Base-by-base conservation (phyloP, 2,113 vertebrate genomes). In the Cyprinodon variegatus region DNA sequence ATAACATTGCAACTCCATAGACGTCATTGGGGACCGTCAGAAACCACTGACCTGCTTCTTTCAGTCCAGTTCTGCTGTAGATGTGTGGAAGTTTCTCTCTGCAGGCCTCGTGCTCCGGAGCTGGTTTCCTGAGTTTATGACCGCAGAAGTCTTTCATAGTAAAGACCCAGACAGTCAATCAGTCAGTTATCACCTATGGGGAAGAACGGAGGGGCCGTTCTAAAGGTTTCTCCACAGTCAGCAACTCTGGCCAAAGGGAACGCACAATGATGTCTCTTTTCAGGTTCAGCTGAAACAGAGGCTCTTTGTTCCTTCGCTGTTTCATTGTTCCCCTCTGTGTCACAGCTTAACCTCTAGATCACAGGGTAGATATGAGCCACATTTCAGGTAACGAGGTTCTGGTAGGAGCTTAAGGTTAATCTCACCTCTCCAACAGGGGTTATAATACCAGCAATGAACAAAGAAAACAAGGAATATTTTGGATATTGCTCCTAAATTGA, bases 161-260 rank as follows among this genome's bases (percentile, higher is more conserved):
- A 72, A 65, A 70, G 53, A 71, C 64, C 65, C 68, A n/a, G 38
- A 15, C 50, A 70, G 70, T 77, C 50, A 57, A 57, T 57, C 57
- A 79, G 72, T 78, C 62, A 45, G 53, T 72, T 66, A 57, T 72
- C 65, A 36, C 13, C 36, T 48, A 70, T 81, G 86, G 68, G 89
- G 85, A 92, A 76, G 71, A 68, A 81, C 65, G 71, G 83, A 77
- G 89, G 78, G 89, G 78, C 78, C 76, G 59, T 91, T 94, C 88
- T 88, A 94, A 94, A 93, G 82, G 90, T 91, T 93, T 93, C 76
- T 91, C 87, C 91, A 65, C 85, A 72, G 94, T 95, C 95, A 95
- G 95, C 95, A 95, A 94, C 93, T 95, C 93, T 94, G 83, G 84
- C 92, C 91, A 94, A 94, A 94, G 88, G 92, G 94, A 92, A 93